Evolutionary conservation across 2,797 vertebrate genomes (phyloP).

Genomic region (Hylomyscus alleni): DNA sequence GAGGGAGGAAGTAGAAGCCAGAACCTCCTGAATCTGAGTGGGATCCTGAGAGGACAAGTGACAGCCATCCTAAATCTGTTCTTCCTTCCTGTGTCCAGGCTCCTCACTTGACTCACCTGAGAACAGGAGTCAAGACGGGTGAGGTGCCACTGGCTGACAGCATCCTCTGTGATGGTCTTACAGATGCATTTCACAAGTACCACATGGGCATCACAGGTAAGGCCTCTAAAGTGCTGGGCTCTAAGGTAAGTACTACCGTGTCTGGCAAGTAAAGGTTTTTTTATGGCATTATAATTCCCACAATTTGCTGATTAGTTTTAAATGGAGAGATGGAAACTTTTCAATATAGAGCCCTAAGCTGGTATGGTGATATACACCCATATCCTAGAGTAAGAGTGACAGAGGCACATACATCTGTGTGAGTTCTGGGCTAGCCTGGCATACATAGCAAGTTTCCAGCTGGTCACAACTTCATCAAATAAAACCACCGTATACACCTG

Average conservation of each 20-base stretch:
- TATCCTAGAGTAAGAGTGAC: background rate
- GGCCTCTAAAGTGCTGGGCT: background rate
- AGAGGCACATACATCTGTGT: background rate
- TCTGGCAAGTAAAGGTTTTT: background rate
- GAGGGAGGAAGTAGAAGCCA: background rate
- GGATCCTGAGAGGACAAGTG: background rate
- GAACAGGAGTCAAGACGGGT: constrained; percentile 94
- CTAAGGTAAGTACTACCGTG: background rate
- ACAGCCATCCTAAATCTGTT: background rate
- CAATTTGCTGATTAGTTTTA: background rate
- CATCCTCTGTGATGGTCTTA: constrained; percentile 95
- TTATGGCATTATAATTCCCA: background rate
- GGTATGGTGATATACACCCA: background rate
- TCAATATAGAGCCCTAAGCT: background rate
- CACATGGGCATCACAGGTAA: constrained; percentile 99
- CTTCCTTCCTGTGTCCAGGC: constrained; percentile 83
- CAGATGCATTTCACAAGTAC: constrained; percentile 95
- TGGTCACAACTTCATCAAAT: background rate
- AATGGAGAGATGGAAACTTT: background rate
- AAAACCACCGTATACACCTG: background rate
- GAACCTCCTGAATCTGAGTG: background rate
- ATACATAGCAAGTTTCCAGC: background rate
- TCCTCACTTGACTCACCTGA: constrained; percentile 95
- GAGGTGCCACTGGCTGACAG: constrained; percentile 93
- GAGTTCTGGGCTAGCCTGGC: no score